Evolutionary conservation across 2,113 vertebrate species (phyloP).

Genomic region (Clarias magur): DNA sequence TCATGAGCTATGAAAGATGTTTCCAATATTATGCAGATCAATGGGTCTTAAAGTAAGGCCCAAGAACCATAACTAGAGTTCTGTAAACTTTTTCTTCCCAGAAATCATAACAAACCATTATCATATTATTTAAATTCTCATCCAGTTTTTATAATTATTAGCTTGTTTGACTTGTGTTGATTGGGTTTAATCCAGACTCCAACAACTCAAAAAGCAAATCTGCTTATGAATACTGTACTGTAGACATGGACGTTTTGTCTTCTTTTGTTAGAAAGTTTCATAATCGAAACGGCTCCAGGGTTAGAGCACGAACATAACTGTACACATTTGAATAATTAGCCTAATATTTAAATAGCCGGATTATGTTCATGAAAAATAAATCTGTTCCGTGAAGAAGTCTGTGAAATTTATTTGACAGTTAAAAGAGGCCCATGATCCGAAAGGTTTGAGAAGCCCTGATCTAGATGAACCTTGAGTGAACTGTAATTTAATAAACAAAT

Average conservation of each 20-base stretch:
- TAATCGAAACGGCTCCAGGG: not conserved
- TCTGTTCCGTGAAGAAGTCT: not conserved
- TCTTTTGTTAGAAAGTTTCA: not conserved
- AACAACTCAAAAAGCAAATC: conserved; percentile 1
- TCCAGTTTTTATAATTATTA: not conserved
- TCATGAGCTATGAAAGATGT: not conserved
- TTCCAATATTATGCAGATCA: not conserved
- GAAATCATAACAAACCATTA: not conserved
- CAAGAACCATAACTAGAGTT: not conserved
- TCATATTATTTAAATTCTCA: not conserved
- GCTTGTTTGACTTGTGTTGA: not conserved
- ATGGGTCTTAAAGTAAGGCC: not conserved
- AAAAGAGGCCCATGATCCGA: conserved; percentile 1
- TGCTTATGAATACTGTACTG: not conserved
- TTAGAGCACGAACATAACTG: not conserved
- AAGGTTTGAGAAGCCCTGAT: not conserved
- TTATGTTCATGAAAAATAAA: conserved; percentile 1
- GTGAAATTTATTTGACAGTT: conserved; percentile 26
- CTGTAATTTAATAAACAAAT: conserved; percentile 37
- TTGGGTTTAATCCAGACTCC: not conserved
- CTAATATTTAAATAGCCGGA: conserved; percentile 7
- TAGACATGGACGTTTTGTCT: not conserved
- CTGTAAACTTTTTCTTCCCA: not conserved
- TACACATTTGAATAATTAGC: not conserved
- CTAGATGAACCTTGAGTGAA: conserved; percentile 1